phyloP scores from a whole-genome alignment of 2,888 invertebrate genomes.

The Tricholauxania praeusta region DNA sequence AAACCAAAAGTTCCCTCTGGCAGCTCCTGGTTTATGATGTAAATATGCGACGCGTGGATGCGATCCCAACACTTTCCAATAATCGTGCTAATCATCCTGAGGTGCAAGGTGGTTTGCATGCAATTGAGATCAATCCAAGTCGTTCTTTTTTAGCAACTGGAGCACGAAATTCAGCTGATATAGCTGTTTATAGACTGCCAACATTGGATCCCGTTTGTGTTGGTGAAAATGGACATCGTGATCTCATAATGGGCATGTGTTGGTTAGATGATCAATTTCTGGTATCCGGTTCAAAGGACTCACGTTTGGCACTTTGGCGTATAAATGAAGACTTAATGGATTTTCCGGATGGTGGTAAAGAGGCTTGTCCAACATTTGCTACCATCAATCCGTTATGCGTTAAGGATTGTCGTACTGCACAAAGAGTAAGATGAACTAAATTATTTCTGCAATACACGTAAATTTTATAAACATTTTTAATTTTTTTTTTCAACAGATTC shows the following conservation, averaged over 20 bases:
- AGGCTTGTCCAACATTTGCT: conserved; percentile 68
- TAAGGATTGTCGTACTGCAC: conserved; percentile 84
- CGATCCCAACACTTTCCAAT: conserved; percentile 87
- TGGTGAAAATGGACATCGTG: conserved; percentile 89
- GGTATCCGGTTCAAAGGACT: conserved; percentile 93
- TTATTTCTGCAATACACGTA: neutral
- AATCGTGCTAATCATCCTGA: conserved; percentile 70
- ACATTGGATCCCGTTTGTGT: conserved; percentile 95
- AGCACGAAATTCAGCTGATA: conserved; percentile 90
- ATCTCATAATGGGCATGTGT: conserved; percentile 91
- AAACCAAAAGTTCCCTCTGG: neutral
- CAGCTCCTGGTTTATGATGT: conserved; percentile 94
- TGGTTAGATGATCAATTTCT: conserved; percentile 97
- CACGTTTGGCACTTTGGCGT: conserved; percentile 90
- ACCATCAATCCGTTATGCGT: conserved; percentile 78
- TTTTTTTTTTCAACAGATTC: conserved; percentile 69
- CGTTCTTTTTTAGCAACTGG: conserved; percentile 91
- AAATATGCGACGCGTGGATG: conserved; percentile 85
- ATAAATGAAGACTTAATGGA: conserved; percentile 72
- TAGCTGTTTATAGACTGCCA: conserved; percentile 89
- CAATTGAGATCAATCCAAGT: conserved; percentile 94
- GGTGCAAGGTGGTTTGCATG: conserved; percentile 89
- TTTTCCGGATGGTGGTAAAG: conserved; percentile 64
- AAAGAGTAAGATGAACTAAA: conserved; percentile 66
- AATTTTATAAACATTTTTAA: neutral